A percentile compares a stretch with the other conserved stretches of the same genome.
These are phyloP conservation scores for Arenaria interpres DNA, from an alignment of 2,113 vertebrate species.

Conservation along the genomic window DNA sequence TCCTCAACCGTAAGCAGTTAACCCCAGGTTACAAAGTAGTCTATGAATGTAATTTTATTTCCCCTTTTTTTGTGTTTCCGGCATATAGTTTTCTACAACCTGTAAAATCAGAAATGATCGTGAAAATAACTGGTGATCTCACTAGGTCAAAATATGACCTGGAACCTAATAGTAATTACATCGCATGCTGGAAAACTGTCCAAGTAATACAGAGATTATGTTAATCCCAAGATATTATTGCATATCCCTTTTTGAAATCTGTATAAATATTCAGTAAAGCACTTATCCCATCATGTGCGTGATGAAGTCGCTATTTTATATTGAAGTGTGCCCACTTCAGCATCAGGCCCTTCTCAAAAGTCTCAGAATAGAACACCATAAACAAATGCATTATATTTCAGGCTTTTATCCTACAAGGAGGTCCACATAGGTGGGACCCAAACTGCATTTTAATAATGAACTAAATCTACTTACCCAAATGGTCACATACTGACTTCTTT, in stretches of 20 bases:
- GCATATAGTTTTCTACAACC: not conserved
- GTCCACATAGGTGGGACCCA: not conserved
- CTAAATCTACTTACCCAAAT: not conserved
- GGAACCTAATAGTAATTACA: constrained; percentile 13
- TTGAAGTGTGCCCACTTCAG: not conserved
- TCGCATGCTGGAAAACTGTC: not conserved
- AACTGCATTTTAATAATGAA: not conserved
- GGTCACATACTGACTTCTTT: not conserved
- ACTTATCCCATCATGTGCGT: not conserved
- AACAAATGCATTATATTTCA: not conserved
- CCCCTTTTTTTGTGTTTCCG: not conserved
- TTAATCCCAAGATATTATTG: not conserved
- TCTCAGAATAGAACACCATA: not conserved
- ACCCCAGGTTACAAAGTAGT: not conserved
- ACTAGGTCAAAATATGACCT: not conserved
- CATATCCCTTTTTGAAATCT: not conserved
- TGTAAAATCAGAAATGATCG: not conserved
- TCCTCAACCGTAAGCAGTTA: not conserved
- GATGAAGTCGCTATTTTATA: not conserved
- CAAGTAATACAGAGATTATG: not conserved
- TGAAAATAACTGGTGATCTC: constrained; percentile 5
- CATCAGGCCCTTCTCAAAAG: not conserved
- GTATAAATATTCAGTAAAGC: not conserved
- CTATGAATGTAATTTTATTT: not conserved
- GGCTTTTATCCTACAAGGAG: not conserved